Base-by-base conservation (phyloP, 2,797 vertebrate species). In the Enteromius radiatus region DNA sequence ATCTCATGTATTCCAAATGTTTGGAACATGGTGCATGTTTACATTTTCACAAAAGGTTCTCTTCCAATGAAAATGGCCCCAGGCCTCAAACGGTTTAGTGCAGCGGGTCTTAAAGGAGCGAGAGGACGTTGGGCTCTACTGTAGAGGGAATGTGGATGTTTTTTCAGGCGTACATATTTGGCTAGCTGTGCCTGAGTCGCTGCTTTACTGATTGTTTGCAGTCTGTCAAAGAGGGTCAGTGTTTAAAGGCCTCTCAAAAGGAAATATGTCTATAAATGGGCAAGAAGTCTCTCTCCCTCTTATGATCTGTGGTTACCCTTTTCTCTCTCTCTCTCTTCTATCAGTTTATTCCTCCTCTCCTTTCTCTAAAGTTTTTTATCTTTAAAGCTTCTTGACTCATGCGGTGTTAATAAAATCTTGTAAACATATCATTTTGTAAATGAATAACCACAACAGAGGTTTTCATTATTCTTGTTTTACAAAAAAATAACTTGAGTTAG, bases 211-310 rank as follows among this genome's bases (percentile, higher is more conserved):
- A 84, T 81, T 81, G 80, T 31, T 89, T 87, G 86, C 89, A 86
- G 88, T 90, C 84, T 91, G 88, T 93, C 82, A 89, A 90, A 70
- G 83, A 90, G 86, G 86, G 92, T 94, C 93, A 92, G 89, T 75
- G 88, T 93, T 91, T 91, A 93, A 91, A 90, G 90, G 91, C 84
- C 90, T 92, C 91, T 90, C 90, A 90, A 86, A 93, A 93, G 93
- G 94, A 95, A 95, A 96, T 94, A 94, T 94, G 94, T 91, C 94
- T 94, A 95, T 95, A 95, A 94, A 95, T 93, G 95, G 95, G 90
- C 93, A 95, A 88, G 85, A 87, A 91, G 80, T 87, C 74, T 79
- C 82, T 70, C 76, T 65, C 43, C 43, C 73, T 84, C 90, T 88
- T 49, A 79, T 65, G 49, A 49, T 77, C 36, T 38, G 70, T 80